Base-by-base conservation (phyloP, 2,888 invertebrate species). In the Anticlea derivata region DNA sequence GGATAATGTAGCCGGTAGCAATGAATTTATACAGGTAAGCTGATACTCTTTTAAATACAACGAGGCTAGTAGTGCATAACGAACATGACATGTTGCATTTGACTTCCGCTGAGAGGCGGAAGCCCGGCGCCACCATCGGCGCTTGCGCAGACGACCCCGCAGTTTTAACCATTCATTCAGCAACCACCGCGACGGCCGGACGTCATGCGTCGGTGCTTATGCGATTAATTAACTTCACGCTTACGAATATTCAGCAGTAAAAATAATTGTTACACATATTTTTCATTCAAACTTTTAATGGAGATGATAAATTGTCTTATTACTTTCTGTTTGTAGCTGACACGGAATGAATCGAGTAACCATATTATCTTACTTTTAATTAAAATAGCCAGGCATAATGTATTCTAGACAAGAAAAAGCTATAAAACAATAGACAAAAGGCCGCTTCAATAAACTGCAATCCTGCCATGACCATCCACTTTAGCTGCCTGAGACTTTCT, bases 31-130 rank as follows among this genome's bases (percentile, higher is more conserved):
- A 65, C 65, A 68, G 64, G 77, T 76, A 80, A 80, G 61, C 50
- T 67, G 76, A 79, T 75, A 77, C 64, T 63, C 60, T 63, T 66
- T 70, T 68, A 64, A 68, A 74, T 67, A 75, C 33, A 33, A 33
- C 74, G 69, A 66, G 69, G 72, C 75, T 72, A 75, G 72, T 81
- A 80, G 81, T 76, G 78, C 81, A 77, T 81, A 77, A 78, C 83
- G 72, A 78, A 75, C 83, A 78, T 71, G 75, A 73, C 79, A 75
- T 60, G 82, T 84, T 85, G 86, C 85, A 84, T 75, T 77, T 75
- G 73, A 73, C 85, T 86, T 88, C 87, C 87, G 83, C 70, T 65
- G 65, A 54, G 63, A 68, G 70, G 70, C 80, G 87, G 86, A 86
- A 84, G 71, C 60, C 58, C 59, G 85, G 86, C 86, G 86, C 85